phyloP scores from a whole-genome alignment of 2,797 vertebrate genomes.

The Lacerta agilis region DNA sequence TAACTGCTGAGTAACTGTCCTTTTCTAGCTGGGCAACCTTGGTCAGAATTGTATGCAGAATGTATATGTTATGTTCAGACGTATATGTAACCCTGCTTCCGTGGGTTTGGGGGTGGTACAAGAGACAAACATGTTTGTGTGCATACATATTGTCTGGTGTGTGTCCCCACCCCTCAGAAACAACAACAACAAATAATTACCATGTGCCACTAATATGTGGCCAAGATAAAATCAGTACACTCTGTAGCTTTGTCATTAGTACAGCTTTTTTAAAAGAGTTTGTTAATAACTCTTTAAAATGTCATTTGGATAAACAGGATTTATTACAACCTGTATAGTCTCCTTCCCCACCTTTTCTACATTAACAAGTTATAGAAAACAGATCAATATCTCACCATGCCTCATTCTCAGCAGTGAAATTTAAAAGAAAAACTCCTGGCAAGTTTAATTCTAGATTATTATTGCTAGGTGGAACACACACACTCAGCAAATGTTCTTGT shows the following conservation, averaged over 20 bases:
- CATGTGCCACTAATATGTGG: slow-evolving; percentile 7
- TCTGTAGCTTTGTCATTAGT: not conserved
- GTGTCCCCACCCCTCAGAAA: too few species aligned
- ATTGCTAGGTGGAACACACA: not conserved
- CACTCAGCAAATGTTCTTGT: not conserved
- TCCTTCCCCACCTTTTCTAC: not conserved
- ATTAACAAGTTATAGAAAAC: not conserved
- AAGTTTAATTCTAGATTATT: not conserved
- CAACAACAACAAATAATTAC: not conserved
- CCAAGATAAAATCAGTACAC: slow-evolving; percentile 25
- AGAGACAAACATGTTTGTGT: not conserved
- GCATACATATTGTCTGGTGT: not conserved
- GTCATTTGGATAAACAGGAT: not conserved
- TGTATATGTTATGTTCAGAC: not conserved
- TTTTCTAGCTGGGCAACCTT: not conserved
- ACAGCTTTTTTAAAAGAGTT: not conserved
- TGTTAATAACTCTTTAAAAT: not conserved
- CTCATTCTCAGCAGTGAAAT: not conserved
- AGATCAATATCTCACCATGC: not conserved
- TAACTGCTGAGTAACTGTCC: not conserved
- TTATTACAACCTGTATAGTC: not conserved
- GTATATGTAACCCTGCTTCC: not conserved
- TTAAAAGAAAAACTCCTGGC: not conserved
- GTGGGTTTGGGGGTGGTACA: too few species aligned
- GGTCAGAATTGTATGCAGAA: not conserved